Conservation (phyloP, 1,140 invertebrate genomes). For the Atopsyche davidsoni region DNA sequence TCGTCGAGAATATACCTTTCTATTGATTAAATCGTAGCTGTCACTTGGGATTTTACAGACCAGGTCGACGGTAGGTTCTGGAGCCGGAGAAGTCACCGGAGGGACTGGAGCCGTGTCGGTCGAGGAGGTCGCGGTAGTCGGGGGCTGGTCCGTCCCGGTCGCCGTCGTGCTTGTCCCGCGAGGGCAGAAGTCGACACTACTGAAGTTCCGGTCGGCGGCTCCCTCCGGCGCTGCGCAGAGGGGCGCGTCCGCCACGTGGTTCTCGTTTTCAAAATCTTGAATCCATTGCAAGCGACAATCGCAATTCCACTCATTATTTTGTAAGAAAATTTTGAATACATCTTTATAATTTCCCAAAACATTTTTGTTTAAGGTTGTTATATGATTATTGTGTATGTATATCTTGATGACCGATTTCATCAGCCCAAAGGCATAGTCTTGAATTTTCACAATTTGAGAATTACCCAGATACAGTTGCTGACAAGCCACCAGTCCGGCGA, state of each 20-base stretch:
- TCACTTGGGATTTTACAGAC: too few relatives aligned
- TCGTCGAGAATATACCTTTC: too few relatives aligned
- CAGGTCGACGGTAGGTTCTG: background rate
- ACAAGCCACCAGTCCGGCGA: conserved; percentile 30
- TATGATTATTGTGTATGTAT: conserved; percentile 18
- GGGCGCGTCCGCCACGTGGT: conserved; percentile 3
- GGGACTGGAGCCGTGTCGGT: too few relatives aligned
- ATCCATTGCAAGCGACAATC: conserved; percentile 22
- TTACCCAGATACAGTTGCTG: conserved; percentile 29
- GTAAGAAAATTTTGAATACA: conserved; percentile 29
- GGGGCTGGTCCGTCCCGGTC: background rate
- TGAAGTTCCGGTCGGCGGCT: background rate
- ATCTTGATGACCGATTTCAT: conserved; percentile 18
- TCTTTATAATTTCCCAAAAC: conserved; percentile 29
- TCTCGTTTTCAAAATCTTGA: background rate
- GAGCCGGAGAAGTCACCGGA: background rate
- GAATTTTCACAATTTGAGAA: conserved; percentile 31
- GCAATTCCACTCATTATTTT: conserved; percentile 22
- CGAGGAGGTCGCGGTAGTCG: background rate
- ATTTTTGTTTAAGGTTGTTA: conserved; percentile 32
- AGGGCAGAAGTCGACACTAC: conserved; percentile 10
- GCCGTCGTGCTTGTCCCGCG: background rate
- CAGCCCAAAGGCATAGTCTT: conserved; percentile 30
- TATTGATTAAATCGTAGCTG: too few relatives aligned
- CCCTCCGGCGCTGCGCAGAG: conserved; percentile 3